Base-by-base conservation (phyloP, 2,797 vertebrate genomes). In the Molossus molossus region DNA sequence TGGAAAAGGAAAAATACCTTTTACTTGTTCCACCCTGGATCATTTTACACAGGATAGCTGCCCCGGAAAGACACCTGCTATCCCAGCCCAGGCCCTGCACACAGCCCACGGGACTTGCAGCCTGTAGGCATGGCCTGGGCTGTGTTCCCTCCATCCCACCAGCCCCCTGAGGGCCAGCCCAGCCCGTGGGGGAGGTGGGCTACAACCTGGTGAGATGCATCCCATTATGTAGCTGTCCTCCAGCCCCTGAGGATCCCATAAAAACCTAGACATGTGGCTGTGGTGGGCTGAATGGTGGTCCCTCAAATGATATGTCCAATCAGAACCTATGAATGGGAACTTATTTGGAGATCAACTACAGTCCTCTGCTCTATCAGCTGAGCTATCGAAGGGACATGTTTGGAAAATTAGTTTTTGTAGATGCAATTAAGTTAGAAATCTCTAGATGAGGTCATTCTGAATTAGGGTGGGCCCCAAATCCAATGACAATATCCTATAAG, bases 341-440 rank as follows among this genome's bases (percentile, higher is more conserved):
- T 67, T 37, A 58, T 25, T 48, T 48, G 40, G 4, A 0, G 0
- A 0, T 0, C 0, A 90, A 0, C 99, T 99, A 99, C 99, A 99
- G 99, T 99, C 99, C 99, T 99, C 99, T 99, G 99, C 99, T 99
- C 99, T 99, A 99, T 99, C 99, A 99, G 98, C 99, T 99, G 99
- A 99, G 99, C 99, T 99, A 99, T 99, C 98, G 98, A 99, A 99
- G 99, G 99, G 73, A 96, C 23, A 45, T 45, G 40, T 45, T 45
- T 45, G 84, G 75, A 25, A 25, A 80, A 57, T 55, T 27, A 40
- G 29, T 27, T 48, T 45, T n/a, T 55, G n/a, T 27, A 50, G 45
- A 25, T 29, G 48, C 18, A 23, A 70, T 72, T n/a, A 62, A 90
- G 21, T 21, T 23, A 87, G 45, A 57, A 69, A 37, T 87, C 58